phyloP scores from a whole-genome alignment of 2,797 vertebrate genomes.

The Peromyscus melanophrys region DNA sequence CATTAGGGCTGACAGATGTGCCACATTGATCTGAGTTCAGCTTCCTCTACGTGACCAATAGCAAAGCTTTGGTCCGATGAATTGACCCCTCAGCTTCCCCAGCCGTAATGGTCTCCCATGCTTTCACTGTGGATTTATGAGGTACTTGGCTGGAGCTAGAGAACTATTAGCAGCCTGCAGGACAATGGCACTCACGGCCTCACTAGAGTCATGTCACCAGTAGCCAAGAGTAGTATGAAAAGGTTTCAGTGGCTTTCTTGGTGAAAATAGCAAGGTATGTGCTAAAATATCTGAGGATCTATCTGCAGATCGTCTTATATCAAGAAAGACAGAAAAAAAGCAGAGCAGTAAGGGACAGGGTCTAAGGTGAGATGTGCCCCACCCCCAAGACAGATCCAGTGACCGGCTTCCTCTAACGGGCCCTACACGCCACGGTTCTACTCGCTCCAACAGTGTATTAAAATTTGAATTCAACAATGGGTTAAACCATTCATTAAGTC shows the following conservation, averaged over 20 bases:
- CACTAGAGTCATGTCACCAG: not conserved
- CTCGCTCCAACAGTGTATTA: not conserved
- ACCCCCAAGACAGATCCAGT: not conserved
- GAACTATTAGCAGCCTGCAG: not conserved
- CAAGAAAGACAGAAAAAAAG: not conserved
- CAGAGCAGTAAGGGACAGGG: not conserved
- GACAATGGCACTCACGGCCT: not conserved
- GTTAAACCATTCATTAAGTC: not conserved
- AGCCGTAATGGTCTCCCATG: not conserved
- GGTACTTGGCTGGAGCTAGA: not conserved
- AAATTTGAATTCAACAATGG: not conserved
- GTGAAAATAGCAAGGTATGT: too few relatives aligned
- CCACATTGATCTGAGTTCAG: not conserved
- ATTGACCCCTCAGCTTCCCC: not conserved
- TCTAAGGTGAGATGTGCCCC: not conserved
- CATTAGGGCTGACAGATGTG: not conserved
- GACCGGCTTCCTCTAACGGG: not conserved
- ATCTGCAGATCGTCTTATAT: not conserved
- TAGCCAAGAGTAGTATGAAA: not conserved
- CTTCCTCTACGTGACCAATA: not conserved
- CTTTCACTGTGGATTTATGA: conserved; percentile 20
- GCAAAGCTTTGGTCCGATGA: conserved; percentile 3
- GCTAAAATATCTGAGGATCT: not conserved
- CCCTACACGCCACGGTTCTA: not conserved
- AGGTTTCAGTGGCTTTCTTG: not conserved